Percentiles rank a stretch among this genome's conserved stretches.
phyloP scores from a whole-genome alignment of 2,888 invertebrate genomes.

The Dryocosmus kuriphilus region DNA sequence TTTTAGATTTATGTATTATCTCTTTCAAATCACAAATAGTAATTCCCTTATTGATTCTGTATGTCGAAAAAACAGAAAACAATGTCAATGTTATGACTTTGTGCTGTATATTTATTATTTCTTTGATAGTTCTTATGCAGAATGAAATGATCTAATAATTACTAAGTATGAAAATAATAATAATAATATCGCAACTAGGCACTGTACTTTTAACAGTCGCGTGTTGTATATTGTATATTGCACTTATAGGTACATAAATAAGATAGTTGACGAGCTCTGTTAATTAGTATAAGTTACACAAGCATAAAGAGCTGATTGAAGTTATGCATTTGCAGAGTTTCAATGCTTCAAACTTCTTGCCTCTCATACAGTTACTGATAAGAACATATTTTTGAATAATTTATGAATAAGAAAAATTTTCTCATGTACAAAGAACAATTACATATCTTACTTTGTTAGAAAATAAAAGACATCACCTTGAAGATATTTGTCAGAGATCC shows the following conservation, averaged over 20 bases:
- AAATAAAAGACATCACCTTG: no score
- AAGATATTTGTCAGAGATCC: no score
- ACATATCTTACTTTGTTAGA: no score
- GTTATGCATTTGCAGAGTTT: neutral
- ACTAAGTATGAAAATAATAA: neutral
- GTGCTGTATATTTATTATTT: neutral
- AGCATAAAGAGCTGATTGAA: neutral
- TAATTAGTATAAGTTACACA: slow-evolving; percentile 1
- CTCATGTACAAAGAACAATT: no score
- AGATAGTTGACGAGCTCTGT: neutral
- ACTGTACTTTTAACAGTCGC: neutral
- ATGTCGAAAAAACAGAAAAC: neutral
- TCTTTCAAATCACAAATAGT: no score
- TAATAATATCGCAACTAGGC: no score
- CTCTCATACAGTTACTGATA: neutral
- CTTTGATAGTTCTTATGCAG: neutral
- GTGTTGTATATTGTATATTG: neutral
- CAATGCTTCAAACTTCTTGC: neutral
- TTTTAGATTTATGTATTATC: no score
- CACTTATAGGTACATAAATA: neutral
- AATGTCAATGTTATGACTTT: neutral
- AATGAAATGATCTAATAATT: neutral
- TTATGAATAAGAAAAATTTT: no score
- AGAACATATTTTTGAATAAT: no score
- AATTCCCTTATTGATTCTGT: no score